A percentile compares a stretch with the other conserved stretches of the same genome.
phyloP scores from a whole-genome alignment of 2,113 vertebrate species.

The Nesogale talazaci region DNA sequence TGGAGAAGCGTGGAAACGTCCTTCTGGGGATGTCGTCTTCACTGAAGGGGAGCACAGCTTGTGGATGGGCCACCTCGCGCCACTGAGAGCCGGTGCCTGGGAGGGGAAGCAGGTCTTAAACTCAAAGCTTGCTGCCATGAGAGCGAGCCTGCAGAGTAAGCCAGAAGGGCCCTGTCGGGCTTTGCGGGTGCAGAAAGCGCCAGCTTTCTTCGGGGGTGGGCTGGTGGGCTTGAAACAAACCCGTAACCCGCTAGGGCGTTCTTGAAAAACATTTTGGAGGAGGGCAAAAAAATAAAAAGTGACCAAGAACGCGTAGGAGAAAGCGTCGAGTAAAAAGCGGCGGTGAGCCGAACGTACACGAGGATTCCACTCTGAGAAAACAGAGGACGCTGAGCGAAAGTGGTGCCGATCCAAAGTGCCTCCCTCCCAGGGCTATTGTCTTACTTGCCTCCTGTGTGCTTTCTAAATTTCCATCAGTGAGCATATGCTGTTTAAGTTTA shows the following conservation, averaged over 20 bases:
- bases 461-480: not conserved
- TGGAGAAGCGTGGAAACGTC: not conserved
- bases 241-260: too few species aligned
- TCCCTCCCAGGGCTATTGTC: not conserved
- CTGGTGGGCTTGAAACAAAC: too few species aligned
- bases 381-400: not conserved
- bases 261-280: not conserved
- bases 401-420: not conserved
- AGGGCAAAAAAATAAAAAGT: not conserved
- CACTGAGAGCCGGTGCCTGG: not conserved
- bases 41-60: not conserved
- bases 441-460: not conserved
- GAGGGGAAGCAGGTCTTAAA: not conserved
- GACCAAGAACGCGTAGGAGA: not conserved
- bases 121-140: too few species aligned
- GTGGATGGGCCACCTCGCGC: not conserved
- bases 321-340: not conserved
- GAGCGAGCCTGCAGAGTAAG: too few species aligned
- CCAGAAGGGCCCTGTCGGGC: too few species aligned
- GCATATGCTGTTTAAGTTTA: not conserved
- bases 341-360: not conserved
- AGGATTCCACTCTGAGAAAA: not conserved
- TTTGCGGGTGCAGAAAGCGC: too few species aligned
- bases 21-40: not conserved
- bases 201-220: too few species aligned